phyloP scores from a whole-genome alignment of 2,888 invertebrate genomes.

The Cerastis leucographa region DNA sequence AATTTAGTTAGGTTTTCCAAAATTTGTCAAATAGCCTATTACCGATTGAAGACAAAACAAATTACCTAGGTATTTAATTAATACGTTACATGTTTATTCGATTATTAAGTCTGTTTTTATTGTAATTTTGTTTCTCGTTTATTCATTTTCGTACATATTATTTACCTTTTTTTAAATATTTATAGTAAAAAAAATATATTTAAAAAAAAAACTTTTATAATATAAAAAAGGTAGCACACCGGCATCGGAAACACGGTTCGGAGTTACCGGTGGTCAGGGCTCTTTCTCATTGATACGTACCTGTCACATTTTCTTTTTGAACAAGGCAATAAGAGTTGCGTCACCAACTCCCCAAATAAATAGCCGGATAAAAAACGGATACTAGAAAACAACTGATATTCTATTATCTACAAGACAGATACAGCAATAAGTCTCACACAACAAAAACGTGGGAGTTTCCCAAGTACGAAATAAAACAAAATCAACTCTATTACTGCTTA shows the following conservation, averaged over 20 bases:
- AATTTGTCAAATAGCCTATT: no score
- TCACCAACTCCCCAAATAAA: not conserved
- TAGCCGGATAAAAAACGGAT: not conserved
- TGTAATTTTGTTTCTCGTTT: not conserved
- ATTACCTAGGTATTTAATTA: not conserved
- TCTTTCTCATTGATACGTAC: not conserved
- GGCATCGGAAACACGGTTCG: no score
- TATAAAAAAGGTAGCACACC: no score
- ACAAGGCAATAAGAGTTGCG: not conserved
- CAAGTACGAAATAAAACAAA: slow-evolving; percentile 42
- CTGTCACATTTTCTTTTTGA: not conserved
- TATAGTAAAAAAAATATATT: no score
- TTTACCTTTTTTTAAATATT: no score
- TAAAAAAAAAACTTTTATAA: no score
- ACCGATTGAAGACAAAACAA: slow-evolving; percentile 3
- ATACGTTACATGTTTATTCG: not conserved
- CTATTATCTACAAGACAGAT: not conserved
- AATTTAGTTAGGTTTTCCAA: no score
- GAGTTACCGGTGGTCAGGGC: no score
- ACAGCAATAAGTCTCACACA: not conserved
- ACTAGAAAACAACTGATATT: not conserved
- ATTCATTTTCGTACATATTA: no score
- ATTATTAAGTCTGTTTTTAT: not conserved
- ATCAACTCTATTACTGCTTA: slow-evolving; percentile 39
- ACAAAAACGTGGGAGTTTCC: slow-evolving; percentile 51